These are phyloP conservation scores for Sussaba pulchella DNA, from an alignment of 2,888 invertebrate species.

Conservation along the genomic window DNA sequence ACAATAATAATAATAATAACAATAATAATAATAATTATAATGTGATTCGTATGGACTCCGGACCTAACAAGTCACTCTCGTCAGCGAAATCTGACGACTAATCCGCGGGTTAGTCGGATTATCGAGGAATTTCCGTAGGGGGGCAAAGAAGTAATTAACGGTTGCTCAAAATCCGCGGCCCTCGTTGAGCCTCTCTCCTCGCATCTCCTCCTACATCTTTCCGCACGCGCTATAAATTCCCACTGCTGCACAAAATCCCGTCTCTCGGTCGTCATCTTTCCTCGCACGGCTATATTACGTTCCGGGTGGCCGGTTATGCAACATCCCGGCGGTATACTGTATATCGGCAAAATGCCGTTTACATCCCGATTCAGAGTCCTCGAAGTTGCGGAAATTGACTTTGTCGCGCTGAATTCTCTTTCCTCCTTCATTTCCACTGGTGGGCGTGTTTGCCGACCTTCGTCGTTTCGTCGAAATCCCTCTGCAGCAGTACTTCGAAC, in stretches of 20 bases:
- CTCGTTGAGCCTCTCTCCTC: too few relatives aligned
- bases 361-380: constrained; percentile 29
- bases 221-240: too few relatives aligned
- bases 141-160: constrained; percentile 67
- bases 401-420: constrained; percentile 62
- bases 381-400: constrained; percentile 69
- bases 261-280: constrained; percentile 11
- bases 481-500: constrained; percentile 31
- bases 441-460: constrained; percentile 61
- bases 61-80: neutral
- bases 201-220: too few relatives aligned
- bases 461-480: constrained; percentile 55
- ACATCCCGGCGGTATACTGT: too few relatives aligned
- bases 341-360: neutral
- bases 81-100: neutral
- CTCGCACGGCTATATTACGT: neutral
- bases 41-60: too few relatives aligned
- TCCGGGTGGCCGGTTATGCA: neutral
- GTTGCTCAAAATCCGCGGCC: constrained; percentile 73
- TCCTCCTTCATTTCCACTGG: constrained; percentile 54
- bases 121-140: constrained; percentile 65
- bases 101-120: constrained; percentile 61
- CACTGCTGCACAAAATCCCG: neutral
- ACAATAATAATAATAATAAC: too few relatives aligned
- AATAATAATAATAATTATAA: too few relatives aligned